A percentile compares a stretch with the other conserved stretches of the same genome.
Conservation (phyloP, 2,113 vertebrate genomes). For the Leptosomus discolor region DNA sequence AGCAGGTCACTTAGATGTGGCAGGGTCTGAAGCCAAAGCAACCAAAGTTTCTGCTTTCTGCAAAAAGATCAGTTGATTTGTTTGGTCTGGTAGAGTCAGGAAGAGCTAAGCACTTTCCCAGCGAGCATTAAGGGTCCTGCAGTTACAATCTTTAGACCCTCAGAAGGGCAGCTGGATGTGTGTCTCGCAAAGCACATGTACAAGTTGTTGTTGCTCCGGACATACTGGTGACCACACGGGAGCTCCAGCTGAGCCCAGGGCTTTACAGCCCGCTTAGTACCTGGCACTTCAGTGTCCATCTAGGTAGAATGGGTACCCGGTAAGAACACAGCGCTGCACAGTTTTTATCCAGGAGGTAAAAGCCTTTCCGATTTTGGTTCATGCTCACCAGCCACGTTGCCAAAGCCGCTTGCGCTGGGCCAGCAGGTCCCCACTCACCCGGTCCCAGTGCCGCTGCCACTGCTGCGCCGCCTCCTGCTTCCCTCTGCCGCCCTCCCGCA, state of each 20-base stretch:
- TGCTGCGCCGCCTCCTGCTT: accelerated
- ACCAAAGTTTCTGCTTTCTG: neutral
- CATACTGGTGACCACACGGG: accelerated
- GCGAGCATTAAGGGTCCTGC: neutral
- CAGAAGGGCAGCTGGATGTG: neutral
- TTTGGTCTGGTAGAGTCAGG: neutral
- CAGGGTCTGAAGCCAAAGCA: neutral
- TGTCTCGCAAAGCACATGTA: accelerated
- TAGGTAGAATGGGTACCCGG: neutral
- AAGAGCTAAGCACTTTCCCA: neutral
- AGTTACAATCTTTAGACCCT: neutral
- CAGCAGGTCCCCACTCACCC: neutral
- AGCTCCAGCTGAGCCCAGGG: neutral
- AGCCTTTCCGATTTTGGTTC: neutral
- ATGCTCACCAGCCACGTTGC: accelerated
- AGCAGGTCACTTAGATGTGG: neutral
- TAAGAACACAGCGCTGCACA: neutral
- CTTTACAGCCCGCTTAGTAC: neutral
- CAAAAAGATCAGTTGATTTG: neutral
- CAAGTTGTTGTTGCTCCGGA: neutral
- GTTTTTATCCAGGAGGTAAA: neutral
- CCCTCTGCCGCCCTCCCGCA: neutral
- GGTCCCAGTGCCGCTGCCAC: neutral
- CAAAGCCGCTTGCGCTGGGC: neutral
- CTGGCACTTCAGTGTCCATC: neutral